Conservation (phyloP, 64 coral and sea anemone genomes). For the Actinia tenebrosa region DNA sequence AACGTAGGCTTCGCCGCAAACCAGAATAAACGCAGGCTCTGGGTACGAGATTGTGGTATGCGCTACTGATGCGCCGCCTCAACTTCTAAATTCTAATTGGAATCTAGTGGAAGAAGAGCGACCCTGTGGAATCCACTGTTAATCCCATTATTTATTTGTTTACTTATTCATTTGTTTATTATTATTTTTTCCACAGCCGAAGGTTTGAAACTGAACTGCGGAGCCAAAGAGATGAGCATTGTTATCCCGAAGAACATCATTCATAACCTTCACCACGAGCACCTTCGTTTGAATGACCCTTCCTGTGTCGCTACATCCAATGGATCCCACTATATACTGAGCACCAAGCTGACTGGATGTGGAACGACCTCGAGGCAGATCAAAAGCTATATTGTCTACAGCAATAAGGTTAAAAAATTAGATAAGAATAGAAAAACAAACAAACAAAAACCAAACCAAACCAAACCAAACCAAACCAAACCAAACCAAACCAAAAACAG, state of each 20-base stretch:
- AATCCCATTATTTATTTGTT: no score
- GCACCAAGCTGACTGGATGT: slow-evolving; percentile 52
- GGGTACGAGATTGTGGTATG: no score
- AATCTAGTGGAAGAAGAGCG: no score
- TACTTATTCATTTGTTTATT: not conserved
- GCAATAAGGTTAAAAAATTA: slow-evolving; percentile 50
- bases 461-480: no score
- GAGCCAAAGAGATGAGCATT: slow-evolving; percentile 78
- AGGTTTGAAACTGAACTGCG: slow-evolving; percentile 53
- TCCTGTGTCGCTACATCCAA: slow-evolving; percentile 52
- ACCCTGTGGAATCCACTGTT: no score
- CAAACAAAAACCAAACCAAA: no score
- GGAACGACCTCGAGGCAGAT: slow-evolving; percentile 64
- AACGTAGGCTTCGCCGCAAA: no score
- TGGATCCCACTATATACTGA: slow-evolving; percentile 67
- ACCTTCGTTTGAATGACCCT: slow-evolving; percentile 58
- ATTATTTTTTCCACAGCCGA: slow-evolving; percentile 27
- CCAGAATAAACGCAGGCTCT: no score
- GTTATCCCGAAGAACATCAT: slow-evolving; percentile 75
- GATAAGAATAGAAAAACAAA: no score
- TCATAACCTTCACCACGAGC: slow-evolving; percentile 74
- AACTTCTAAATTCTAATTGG: no score
- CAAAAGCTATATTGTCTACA: slow-evolving; percentile 82
- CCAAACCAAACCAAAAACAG: no score
- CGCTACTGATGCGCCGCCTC: no score